Percentiles rank a stretch among this genome's conserved stretches.
Evolutionary conservation across 2,113 vertebrate genomes (phyloP).

Genomic region (Gadus chalcogrammus): DNA sequence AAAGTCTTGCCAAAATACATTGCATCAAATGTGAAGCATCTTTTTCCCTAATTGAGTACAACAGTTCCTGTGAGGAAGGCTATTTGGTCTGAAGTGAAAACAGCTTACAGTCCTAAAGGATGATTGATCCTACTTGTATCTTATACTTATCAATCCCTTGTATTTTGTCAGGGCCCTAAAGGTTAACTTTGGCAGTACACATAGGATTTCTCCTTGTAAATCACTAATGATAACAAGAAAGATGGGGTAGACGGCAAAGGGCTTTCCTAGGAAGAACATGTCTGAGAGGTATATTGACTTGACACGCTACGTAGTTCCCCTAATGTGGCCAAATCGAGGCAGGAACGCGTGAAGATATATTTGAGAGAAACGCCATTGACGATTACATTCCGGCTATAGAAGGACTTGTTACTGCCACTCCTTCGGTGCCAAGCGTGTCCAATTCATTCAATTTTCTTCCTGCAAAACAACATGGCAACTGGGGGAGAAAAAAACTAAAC

Average conservation of each 20-base stretch:
- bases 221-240: too few relatives aligned
- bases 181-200: too few relatives aligned
- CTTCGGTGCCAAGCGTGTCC: constrained; percentile 50
- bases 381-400: constrained; percentile 37
- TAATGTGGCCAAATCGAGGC: constrained; percentile 59
- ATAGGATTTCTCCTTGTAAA: too few relatives aligned
- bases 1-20: too few relatives aligned
- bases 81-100: constrained; percentile 2
- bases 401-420: constrained; percentile 46
- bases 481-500: constrained; percentile 16
- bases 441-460: constrained; percentile 56
- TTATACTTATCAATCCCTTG: too few relatives aligned
- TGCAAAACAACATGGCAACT: constrained; percentile 38
- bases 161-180: too few relatives aligned
- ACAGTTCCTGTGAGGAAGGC: constrained; percentile 4
- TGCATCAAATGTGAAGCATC: too few relatives aligned
- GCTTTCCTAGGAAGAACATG: not conserved
- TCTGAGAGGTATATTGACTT: constrained; percentile 27
- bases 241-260: not conserved
- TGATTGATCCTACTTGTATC: too few relatives aligned
- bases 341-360: constrained; percentile 64
- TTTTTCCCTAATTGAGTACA: constrained; percentile 13
- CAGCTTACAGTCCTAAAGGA: too few relatives aligned
- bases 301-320: constrained; percentile 46
- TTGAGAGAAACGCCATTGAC: constrained; percentile 43